Conservation (phyloP, 37 sponge, comb jelly and placozoan species). For the Petrosia ficiformis region DNA sequence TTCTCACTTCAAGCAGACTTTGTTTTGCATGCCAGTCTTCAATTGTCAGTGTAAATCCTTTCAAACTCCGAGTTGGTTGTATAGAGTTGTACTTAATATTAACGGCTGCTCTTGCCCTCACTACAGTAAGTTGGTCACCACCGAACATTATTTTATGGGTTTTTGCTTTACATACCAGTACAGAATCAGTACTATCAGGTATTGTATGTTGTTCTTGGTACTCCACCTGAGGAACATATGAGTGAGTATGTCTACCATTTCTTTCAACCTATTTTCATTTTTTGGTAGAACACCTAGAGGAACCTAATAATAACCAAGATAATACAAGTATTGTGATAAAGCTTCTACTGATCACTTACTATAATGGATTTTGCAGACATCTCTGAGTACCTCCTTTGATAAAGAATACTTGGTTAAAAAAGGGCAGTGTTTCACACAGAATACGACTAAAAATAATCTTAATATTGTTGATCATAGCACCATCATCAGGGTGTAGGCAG, state of each 20-base stretch:
- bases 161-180: neutral
- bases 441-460: neutral
- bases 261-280: constrained; percentile 14
- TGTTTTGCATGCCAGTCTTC: constrained; percentile 13
- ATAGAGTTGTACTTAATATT: neutral
- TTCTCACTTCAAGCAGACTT: constrained; percentile 8
- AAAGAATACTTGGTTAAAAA: too few species aligned
- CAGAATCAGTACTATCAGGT: neutral
- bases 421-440: too few species aligned
- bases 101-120: constrained; percentile 1
- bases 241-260: constrained; percentile 3
- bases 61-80: neutral
- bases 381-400: too few species aligned
- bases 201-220: neutral
- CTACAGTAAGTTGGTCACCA: constrained; percentile 25
- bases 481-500: constrained; percentile 4
- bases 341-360: neutral
- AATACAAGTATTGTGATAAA: neutral
- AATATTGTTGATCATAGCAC: neutral
- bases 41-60: constrained; percentile 1
- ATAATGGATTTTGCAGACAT: constrained; percentile 6
- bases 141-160: neutral
- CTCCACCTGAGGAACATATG: constrained; percentile 10
- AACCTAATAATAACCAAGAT: neutral
- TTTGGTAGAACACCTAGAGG: constrained; percentile 12